Evolutionary conservation across 2,888 invertebrate genomes (phyloP), one percentile per base, ranked within the genome.

Genomic region (Shargacucullia verbasci): DNA sequence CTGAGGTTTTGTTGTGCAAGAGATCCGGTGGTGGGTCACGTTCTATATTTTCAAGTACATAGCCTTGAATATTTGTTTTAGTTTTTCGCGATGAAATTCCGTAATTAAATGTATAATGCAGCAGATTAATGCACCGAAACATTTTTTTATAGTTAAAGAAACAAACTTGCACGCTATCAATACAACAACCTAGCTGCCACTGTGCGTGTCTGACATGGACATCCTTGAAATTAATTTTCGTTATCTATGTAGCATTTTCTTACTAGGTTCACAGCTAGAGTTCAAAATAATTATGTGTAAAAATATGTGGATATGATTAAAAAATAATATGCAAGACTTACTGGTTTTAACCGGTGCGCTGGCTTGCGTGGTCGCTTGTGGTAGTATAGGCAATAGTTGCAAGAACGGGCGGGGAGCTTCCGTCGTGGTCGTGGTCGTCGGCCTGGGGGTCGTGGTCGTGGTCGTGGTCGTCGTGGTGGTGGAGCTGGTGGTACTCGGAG

Each of bases 341-440:
- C 92, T 86, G 74, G 85, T 81, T 76, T 88, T 90, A 6, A 77
- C 66, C 9, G 86, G 81, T 8, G 84, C 80, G 47, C 65, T 85
- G 14, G 78, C 69, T 52, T 78, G 77, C 1, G 81, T 80, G 29
- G 80, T 70, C 7, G 78, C 71, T 47, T 78, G 78, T 2, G 81
- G 80, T 45, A 80, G 87, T 70, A 94, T 91, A 20, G 94, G 94
- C 72, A 93, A 80, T 63, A 93, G 79, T 70, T 92, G 92, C 68
- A 93, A 81, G 86, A 89, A 93, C 11, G 94, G 92, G 14, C 83
- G 84, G 60, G 84, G 79, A 39, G 84, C 73, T 65, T 86, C 82
- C 9, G 85, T 82, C 5, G 84, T 82, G 11, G 81, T 73, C 12
- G 76, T 72, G 33, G 82, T 67, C 31, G 85, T 84, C n/a, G 87